Evolutionary conservation across 2,888 invertebrate species (phyloP), one percentile per base, ranked within the genome.

Genomic region (Tupiocoris notatus): DNA sequence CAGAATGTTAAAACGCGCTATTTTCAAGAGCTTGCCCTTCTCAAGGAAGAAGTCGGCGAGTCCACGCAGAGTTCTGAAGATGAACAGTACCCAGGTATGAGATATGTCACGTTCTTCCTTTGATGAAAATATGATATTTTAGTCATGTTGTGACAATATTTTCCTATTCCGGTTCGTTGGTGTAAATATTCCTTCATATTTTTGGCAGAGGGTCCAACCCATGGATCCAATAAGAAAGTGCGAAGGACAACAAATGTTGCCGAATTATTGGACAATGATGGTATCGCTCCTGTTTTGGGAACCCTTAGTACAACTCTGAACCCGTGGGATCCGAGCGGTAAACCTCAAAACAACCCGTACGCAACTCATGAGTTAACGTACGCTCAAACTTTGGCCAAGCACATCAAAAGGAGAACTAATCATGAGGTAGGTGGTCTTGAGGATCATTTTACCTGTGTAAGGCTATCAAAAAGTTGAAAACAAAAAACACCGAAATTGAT

Each of bases 1-100:
- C 78, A 73, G 2, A 79, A 78, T 39, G 78, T 79, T 3, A 79
- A 77, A 68, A 65, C 59, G 66, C 54, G 81, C 12, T 83, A 83
- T 82, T 89, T 89, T 84, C 89, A 91, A 82, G 91, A 92, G 82
- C 84, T 94, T 64, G 85, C 88, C 65, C 88, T 90, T 75, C 88
- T 94, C 24, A 86, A 89, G 81, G 88, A 89, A 80, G 90, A 92
- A 80, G 88, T 91, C 68, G 90, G 91, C n/a, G 88, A 91, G 68
- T 83, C 85, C 80, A 86, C 89, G 77, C 84, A 84, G 77, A 85
- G 86, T 63, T 91, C 92, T 24, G 93, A 93, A 79, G 92, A 92
- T 85, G 94, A 94, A 80, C 90, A 90, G 81, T 91, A 90, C 83
- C 90, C 91, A 59, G 91, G 84, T 84, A 79, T 67, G 18, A 58